A percentile compares a stretch with the other conserved stretches of the same genome.
These are phyloP conservation scores for Columba janthina DNA, from an alignment of 2,113 vertebrate species.

Conservation along the genomic window DNA sequence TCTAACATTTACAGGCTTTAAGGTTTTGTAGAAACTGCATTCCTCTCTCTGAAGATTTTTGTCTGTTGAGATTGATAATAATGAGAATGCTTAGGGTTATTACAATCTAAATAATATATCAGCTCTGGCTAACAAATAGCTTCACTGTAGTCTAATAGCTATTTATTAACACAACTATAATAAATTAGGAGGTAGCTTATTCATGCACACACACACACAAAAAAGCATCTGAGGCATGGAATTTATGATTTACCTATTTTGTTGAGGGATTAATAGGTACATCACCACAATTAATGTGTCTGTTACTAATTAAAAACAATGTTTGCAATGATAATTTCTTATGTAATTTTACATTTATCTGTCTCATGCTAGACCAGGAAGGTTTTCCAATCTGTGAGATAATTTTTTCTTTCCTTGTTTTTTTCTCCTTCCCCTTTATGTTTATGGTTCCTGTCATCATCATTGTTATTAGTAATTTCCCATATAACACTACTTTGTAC, in stretches of 20 bases:
- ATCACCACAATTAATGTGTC: slow-evolving; percentile 43
- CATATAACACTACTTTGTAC: not conserved
- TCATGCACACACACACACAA: not conserved
- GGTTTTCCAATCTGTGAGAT: not conserved
- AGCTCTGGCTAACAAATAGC: slow-evolving; percentile 33
- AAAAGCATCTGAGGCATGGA: not conserved
- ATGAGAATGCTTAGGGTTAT: slow-evolving; percentile 32
- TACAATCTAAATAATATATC: slow-evolving; percentile 39
- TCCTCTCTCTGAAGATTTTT: not conserved
- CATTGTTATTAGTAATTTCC: not conserved
- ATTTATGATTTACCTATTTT: slow-evolving; percentile 35
- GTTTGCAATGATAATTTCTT: not conserved
- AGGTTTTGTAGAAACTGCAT: not conserved
- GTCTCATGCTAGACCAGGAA: not conserved
- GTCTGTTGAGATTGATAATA: slow-evolving; percentile 24
- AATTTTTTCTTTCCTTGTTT: not conserved
- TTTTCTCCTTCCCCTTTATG: not conserved
- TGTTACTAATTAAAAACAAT: slow-evolving; percentile 48
- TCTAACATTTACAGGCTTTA: not conserved
- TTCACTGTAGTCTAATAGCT: slow-evolving; percentile 19
- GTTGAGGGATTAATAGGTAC: slow-evolving; percentile 18
- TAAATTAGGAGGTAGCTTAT: slow-evolving; percentile 35
- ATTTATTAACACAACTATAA: slow-evolving; percentile 53
- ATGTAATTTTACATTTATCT: slow-evolving; percentile 20
- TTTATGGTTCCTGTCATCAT: not conserved